Evolutionary conservation across 2,888 invertebrate species (phyloP), one percentile per base, ranked within the genome.

Genomic region (Automeris io): DNA sequence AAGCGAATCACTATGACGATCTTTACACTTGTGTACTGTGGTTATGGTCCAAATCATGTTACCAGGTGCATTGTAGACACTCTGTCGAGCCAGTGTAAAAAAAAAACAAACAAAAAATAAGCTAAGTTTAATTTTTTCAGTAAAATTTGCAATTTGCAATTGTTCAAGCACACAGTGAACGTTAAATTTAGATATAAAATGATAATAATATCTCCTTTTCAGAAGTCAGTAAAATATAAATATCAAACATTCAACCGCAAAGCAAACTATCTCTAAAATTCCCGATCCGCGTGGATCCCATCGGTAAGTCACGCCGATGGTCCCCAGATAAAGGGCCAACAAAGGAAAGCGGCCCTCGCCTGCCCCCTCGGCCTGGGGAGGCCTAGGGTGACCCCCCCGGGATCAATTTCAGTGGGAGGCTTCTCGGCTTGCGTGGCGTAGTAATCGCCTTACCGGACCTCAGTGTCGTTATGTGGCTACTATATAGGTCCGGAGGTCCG

Each of bases 401-500:
- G 69, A 67, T 67, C 69, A 67, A 70, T 70, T 67, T 59, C 66
- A 66, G 54, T 55, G 66, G 62, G 62, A 43, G 62, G 63, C 65
- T 68, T 67, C 63, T 60, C 67, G 57, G 59, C 63, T 65, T 54
- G 60, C 63, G 64, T 65, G 62, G 57, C 58, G 53, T 40, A 57
- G 68, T 73, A 73, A 73, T 73, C 73, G 71, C 66, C 71, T 71
- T 73, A 72, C 57, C 57, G 66, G 69, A 63, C 69, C 65, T 57
- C 49, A 48, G 61, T 55, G 59, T 55, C 60, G 61, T 63, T 63
- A 61, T 61, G 65, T 61, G 66, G 62, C 51, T 49, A 57, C 56
- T 32, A 18, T 23, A 16, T 25, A 35, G 26, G 32, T 18, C 8
- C 29, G 26, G 35, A 31, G 37, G 31, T 24, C 37, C 29, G 23